These are phyloP conservation scores for Halisarca cf. caerulea DNA, from an alignment of 37 sponge, comb jelly and placozoan genomes.

Conservation along the genomic window DNA sequence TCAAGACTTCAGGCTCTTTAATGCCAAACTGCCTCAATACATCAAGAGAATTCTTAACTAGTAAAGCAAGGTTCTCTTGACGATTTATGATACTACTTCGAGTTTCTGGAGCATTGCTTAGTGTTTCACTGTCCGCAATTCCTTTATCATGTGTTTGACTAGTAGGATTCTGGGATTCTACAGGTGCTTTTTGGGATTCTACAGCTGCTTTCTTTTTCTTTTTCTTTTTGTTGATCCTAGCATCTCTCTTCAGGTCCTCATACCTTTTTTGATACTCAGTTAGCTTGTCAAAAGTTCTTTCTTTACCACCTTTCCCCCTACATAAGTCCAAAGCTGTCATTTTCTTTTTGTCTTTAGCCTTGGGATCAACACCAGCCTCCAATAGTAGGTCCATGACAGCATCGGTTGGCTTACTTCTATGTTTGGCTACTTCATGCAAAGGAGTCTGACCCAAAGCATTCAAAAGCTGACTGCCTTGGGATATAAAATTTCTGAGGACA, in stretches of 20 bases:
- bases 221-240: slow-evolving; percentile 3
- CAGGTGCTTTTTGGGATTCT: too few species aligned
- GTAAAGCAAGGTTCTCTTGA: too few species aligned
- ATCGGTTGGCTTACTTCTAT: not conserved
- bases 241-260: not conserved
- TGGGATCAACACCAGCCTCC: slow-evolving; percentile 35
- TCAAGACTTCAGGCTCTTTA: too few species aligned
- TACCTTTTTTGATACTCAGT: not conserved
- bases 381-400: not conserved
- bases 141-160: too few species aligned
- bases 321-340: slow-evolving; percentile 47
- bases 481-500: not conserved
- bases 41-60: too few species aligned
- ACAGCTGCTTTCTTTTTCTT: not conserved
- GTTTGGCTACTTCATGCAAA: slow-evolving; percentile 4
- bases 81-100: too few species aligned
- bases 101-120: too few species aligned
- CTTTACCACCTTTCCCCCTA: not conserved
- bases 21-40: too few species aligned
- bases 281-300: not conserved
- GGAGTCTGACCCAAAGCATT: slow-evolving; percentile 30
- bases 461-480: not conserved
- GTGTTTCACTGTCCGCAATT: too few species aligned
- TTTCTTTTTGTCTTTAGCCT: slow-evolving; percentile 25
- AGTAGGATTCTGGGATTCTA: too few species aligned